A percentile compares a stretch with the other conserved stretches of the same genome.
Conservation (phyloP, 2,888 invertebrate species). For the Drosophila gaucha region DNA sequence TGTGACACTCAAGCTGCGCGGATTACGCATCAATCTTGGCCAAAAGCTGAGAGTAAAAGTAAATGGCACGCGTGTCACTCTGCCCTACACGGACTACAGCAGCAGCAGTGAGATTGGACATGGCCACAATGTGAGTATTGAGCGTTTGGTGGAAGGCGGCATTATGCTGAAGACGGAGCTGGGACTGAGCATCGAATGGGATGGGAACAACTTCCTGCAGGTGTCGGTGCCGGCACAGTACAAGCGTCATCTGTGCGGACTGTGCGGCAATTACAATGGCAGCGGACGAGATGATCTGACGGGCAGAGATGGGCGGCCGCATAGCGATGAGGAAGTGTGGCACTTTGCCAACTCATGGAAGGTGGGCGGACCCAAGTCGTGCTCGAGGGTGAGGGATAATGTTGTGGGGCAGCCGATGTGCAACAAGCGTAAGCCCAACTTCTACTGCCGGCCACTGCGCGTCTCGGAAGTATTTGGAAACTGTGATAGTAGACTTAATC, state of each 20-base stretch:
- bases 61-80: conserved; percentile 90
- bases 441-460: conserved; percentile 86
- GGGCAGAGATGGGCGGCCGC: conserved; percentile 88
- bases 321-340: conserved; percentile 87
- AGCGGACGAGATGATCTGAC: conserved; percentile 93
- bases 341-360: conserved; percentile 96
- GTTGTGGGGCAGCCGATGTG: conserved; percentile 85
- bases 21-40: conserved; percentile 92
- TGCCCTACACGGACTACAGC: conserved; percentile 87
- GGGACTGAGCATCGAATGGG: conserved; percentile 95
- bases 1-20: conserved; percentile 91
- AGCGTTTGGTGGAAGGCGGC: conserved; percentile 88
- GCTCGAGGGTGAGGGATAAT: conserved; percentile 87
- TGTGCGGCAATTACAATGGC: conserved; percentile 98
- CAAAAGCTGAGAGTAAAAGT: conserved; percentile 94
- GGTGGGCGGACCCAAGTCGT: conserved; percentile 91
- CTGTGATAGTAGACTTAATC: conserved; percentile 92
- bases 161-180: conserved; percentile 89
- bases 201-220: conserved; percentile 96
- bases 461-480: conserved; percentile 88
- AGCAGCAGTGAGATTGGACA: conserved; percentile 21
- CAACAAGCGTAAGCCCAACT: conserved; percentile 85
- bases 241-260: conserved; percentile 92
- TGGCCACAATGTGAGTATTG: conserved; percentile 86
- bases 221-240: conserved; percentile 90